Conservation (phyloP, 1,140 invertebrate species). For the Caenorhabditis tropicalis region DNA sequence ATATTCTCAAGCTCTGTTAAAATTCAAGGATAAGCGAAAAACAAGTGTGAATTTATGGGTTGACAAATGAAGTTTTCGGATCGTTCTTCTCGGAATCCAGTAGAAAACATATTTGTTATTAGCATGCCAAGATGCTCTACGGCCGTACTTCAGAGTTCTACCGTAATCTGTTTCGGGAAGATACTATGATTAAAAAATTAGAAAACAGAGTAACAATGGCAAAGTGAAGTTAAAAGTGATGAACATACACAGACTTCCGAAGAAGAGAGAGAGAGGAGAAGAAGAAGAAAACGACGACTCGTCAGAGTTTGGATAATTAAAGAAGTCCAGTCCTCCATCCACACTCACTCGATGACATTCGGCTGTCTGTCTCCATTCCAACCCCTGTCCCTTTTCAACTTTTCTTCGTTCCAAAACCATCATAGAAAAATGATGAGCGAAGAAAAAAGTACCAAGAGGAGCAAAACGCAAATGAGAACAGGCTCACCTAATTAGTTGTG, state of each 20-base stretch:
- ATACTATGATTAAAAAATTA: not conserved
- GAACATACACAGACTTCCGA: not conserved
- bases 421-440: not conserved
- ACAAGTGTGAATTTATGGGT: too few species aligned
- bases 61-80: too few species aligned
- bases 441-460: not conserved
- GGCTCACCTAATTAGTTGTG: constrained; percentile 22
- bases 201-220: constrained; percentile 22
- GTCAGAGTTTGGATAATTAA: constrained; percentile 38
- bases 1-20: too few species aligned
- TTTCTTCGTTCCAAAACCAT: not conserved
- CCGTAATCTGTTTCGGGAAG: not conserved
- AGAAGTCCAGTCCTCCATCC: constrained; percentile 20
- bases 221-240: constrained; percentile 21
- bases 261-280: not conserved
- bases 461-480: constrained; percentile 24
- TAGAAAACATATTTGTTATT: too few species aligned
- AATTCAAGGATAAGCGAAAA: too few species aligned
- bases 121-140: too few species aligned
- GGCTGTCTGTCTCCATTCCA: not conserved
- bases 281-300: constrained; percentile 6
- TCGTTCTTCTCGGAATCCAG: too few species aligned
- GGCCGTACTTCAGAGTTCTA: too few species aligned
- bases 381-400: not conserved
- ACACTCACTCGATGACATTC: constrained; percentile 9